phyloP scores from a whole-genome alignment of 2,113 vertebrate species.

The Tychaedon coryphoeus region DNA sequence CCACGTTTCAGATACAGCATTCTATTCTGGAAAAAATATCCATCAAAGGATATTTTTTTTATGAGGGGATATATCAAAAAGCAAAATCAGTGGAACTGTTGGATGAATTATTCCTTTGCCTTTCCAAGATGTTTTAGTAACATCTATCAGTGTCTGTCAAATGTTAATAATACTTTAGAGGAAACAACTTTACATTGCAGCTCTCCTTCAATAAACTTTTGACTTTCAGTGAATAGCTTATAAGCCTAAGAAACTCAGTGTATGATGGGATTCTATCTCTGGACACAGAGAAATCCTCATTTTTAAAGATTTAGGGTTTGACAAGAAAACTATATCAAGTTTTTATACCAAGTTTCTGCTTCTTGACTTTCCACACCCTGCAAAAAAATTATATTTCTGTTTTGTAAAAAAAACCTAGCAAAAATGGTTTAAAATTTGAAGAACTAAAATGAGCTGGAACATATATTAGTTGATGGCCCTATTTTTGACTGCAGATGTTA shows the following conservation, averaged over 20 bases:
- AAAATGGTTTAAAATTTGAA: neutral
- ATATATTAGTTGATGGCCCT: neutral
- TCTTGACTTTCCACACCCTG: accelerated
- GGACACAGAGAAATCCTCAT: neutral
- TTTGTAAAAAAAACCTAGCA: neutral
- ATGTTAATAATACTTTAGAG: slow-evolving; percentile 2
- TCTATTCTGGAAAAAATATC: slow-evolving; percentile 44
- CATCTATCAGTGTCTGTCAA: slow-evolving; percentile 32
- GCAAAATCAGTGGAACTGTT: slow-evolving; percentile 26
- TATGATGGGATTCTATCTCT: neutral
- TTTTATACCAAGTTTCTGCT: neutral
- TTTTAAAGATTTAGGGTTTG: neutral
- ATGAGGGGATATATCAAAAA: slow-evolving; percentile 34
- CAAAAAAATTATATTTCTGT: neutral
- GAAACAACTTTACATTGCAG: slow-evolving; percentile 12
- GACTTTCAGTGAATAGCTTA: slow-evolving; percentile 5
- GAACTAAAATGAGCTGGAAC: neutral
- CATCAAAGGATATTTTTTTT: slow-evolving; percentile 56
- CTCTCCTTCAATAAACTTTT: slow-evolving; percentile 6
- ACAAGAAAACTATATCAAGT: neutral
- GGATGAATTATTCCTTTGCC: slow-evolving; percentile 25
- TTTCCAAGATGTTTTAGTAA: slow-evolving; percentile 24
- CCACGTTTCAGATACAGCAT: slow-evolving; percentile 34
- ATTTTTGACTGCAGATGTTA: neutral
- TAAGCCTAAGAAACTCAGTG: neutral